Percentiles rank a stretch among this genome's conserved stretches.
These are phyloP conservation scores for Papilio demoleus DNA, from an alignment of 2,888 invertebrate species.

Conservation along the genomic window DNA sequence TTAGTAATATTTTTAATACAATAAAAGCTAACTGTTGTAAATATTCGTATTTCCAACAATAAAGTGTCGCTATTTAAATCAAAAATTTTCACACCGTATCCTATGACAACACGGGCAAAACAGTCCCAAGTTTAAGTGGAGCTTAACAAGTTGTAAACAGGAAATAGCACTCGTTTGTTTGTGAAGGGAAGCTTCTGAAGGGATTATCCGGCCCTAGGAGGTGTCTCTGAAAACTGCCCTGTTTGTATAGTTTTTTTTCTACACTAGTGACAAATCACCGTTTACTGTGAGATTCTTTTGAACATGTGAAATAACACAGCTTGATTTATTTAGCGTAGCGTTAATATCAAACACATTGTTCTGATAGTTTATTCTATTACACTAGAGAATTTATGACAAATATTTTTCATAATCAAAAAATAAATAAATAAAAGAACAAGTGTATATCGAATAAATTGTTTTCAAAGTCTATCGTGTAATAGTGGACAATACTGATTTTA, in stretches of 20 bases:
- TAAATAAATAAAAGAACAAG: not conserved
- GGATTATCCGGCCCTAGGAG: constrained; percentile 19
- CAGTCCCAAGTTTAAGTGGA: constrained; percentile 21
- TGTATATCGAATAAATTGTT: not conserved
- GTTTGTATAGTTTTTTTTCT: constrained; percentile 11
- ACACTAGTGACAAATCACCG: constrained; percentile 4
- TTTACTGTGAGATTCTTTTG: constrained; percentile 3
- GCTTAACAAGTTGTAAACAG: constrained; percentile 28
- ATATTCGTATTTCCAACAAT: not conserved
- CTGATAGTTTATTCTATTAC: not conserved
- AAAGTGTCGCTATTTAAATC: not conserved
- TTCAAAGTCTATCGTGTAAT: not conserved
- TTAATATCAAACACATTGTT: not conserved
- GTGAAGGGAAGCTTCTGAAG: constrained; percentile 23
- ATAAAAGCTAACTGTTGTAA: no score
- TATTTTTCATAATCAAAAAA: not conserved
- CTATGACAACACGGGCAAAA: constrained; percentile 20
- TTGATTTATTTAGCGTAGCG: not conserved
- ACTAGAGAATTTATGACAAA: not conserved
- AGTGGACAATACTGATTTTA: not conserved
- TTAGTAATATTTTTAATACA: no score
- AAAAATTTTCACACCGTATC: constrained; percentile 16
- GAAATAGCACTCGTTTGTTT: constrained; percentile 27
- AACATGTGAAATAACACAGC: not conserved
- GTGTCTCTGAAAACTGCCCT: constrained; percentile 1